Conservation (phyloP, 2,888 invertebrate species). For the Cephus rjabovi region DNA sequence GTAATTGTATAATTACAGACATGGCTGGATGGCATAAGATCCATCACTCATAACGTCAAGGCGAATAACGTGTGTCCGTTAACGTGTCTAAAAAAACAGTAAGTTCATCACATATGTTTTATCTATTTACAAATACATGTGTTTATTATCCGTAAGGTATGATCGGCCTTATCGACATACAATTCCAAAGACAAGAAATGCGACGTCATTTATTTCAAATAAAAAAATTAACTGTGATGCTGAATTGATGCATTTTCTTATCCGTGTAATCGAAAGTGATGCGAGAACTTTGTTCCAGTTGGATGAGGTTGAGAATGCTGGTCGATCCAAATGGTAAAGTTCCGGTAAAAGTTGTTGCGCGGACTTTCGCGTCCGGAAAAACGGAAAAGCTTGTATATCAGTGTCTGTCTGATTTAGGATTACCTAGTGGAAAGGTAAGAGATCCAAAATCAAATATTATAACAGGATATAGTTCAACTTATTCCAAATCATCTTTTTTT, state of each 20-base stretch:
- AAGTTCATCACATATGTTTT: constrained; percentile 71
- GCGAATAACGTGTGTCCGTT: constrained; percentile 99
- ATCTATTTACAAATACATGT: background rate
- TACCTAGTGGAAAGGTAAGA: constrained; percentile 88
- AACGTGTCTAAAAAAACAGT: constrained; percentile 99
- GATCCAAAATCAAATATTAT: background rate
- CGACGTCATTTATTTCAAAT: background rate
- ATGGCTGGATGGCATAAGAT: constrained; percentile 95
- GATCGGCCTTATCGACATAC: background rate
- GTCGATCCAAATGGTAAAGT: constrained; percentile 96
- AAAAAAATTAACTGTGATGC: background rate
- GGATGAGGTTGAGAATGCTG: constrained; percentile 97
- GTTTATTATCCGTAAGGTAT: background rate
- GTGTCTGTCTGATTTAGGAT: constrained; percentile 90
- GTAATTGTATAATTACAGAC: constrained; percentile 73
- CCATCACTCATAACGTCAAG: constrained; percentile 98
- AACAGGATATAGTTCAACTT: background rate
- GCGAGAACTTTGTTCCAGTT: constrained; percentile 75
- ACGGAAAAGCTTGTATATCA: constrained; percentile 99
- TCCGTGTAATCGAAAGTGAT: background rate
- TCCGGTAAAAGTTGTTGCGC: constrained; percentile 94
- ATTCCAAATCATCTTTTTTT: background rate
- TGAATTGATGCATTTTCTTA: background rate
- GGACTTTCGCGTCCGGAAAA: constrained; percentile 99
- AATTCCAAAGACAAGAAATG: background rate